Percentiles rank a stretch among this genome's conserved stretches.
Evolutionary conservation across 2,113 vertebrate species (phyloP).

Genomic region (Callorhinus ursinus): DNA sequence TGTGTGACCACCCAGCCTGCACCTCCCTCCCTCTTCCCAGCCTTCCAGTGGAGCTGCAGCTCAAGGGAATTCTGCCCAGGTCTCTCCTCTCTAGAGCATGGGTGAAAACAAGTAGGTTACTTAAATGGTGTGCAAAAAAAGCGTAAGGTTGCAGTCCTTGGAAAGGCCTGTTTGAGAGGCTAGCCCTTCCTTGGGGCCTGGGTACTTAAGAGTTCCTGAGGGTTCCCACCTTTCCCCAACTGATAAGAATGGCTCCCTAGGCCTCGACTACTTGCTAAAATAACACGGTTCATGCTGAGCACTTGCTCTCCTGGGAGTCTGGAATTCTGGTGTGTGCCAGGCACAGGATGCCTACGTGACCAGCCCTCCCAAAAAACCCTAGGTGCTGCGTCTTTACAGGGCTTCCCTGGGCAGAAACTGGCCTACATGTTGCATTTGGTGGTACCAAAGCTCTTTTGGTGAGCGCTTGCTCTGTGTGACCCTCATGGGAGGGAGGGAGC

Average conservation of each 20-base stretch:
- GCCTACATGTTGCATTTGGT: neutral
- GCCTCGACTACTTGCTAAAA: neutral
- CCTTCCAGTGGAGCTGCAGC: neutral
- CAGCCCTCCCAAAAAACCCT: neutral
- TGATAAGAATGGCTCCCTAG: neutral
- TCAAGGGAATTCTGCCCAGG: neutral
- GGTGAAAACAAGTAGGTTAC: neutral
- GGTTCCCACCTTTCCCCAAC: neutral
- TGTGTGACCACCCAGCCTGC: neutral
- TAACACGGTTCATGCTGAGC: neutral
- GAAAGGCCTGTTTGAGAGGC: neutral
- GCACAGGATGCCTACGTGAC: neutral
- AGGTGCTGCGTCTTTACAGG: neutral
- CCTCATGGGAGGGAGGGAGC: neutral
- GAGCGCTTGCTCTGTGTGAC: neutral
- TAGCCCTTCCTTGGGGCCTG: neutral
- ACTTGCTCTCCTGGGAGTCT: neutral
- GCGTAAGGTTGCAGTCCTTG: neutral
- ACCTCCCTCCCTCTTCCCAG: neutral
- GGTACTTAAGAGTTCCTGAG: no score
- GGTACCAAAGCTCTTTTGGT: no score
- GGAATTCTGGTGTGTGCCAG: neutral
- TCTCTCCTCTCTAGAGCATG: neutral
- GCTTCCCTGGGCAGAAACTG: neutral
- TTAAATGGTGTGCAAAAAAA: neutral